Base-by-base conservation (phyloP, 1,140 invertebrate genomes). In the Temnothorax nylanderi region DNA sequence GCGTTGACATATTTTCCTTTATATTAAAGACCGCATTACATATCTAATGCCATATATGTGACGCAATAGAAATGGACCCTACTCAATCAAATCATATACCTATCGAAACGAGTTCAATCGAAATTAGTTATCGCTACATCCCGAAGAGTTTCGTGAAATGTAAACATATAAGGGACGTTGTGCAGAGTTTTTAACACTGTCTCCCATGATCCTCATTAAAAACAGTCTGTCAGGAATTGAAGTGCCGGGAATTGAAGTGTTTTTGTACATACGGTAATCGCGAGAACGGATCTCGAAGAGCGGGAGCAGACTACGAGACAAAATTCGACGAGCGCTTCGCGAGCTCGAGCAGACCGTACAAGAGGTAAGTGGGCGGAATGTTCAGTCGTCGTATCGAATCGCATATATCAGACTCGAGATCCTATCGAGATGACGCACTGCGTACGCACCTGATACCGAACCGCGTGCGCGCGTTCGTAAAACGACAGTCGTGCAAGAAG, bases 401-500 rank as follows among this genome's bases (percentile, higher is more conserved):
- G 82, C 86, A 74, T 89, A 74, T 82, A 88, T 71, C 65, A 67
- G 71, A 18, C 81, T 72, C 71, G 56, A 94, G 94, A 95, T 95
- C 92, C 91, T 95, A 95, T 95, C 94, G 91, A 93, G 87, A 94
- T 95, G 94, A 95, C 91, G 93, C 93, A 95, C 93, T 94, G 94
- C 94, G 88, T 93, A 94, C 91, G 94, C 94, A 95, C 94, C 94
- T 95, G 94, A 94, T 95, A 95, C 91, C 89, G 92, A 92, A 93
- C 92, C 91, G 90, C 89, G 91, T 91, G 89, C 91, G 90, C 89
- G 92, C 91, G 89, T 91, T 90, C 87, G 78, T 87, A 41, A 71
- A 41, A 60, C 62, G 67, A 56, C 65, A 75, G 72, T 62, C 65
- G 67, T 65, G 41, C 86, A 21, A 60, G 58, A 75, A 62, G 76